Conservation (phyloP, 2,797 vertebrate genomes). For the Streptopelia turtur region DNA sequence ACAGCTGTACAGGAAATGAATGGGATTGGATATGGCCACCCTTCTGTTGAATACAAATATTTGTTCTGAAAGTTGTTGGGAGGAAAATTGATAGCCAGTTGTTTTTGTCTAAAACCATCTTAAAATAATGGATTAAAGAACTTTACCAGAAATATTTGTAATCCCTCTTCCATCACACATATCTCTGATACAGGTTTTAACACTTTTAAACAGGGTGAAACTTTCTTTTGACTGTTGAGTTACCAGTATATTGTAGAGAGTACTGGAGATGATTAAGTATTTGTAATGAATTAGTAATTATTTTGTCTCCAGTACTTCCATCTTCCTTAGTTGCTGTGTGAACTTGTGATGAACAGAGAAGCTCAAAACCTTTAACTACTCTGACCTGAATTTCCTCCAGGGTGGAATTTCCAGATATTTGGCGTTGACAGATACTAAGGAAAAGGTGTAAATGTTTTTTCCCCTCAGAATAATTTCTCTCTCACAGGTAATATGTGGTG, state of each 20-base stretch:
- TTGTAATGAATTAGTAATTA: not conserved
- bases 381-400: not conserved
- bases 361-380: not conserved
- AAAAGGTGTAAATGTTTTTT: not conserved
- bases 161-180: rapidly evolving
- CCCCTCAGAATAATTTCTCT: not conserved
- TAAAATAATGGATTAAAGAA: not conserved
- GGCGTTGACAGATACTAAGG: not conserved
- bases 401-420: not conserved
- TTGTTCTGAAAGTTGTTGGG: not conserved
- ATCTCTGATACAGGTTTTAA: not conserved
- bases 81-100: not conserved
- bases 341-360: not conserved
- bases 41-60: not conserved
- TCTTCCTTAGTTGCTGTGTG: not conserved
- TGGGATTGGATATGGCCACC: not conserved
- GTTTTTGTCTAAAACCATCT: not conserved
- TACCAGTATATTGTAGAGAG: not conserved
- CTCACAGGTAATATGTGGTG: not conserved
- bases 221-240: not conserved
- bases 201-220: not conserved
- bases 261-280: not conserved
- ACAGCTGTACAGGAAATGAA: not conserved
- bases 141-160: not conserved
- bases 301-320: not conserved